Conservation (phyloP, 64 coral and sea anemone genomes). For the Anthopleura sola region DNA sequence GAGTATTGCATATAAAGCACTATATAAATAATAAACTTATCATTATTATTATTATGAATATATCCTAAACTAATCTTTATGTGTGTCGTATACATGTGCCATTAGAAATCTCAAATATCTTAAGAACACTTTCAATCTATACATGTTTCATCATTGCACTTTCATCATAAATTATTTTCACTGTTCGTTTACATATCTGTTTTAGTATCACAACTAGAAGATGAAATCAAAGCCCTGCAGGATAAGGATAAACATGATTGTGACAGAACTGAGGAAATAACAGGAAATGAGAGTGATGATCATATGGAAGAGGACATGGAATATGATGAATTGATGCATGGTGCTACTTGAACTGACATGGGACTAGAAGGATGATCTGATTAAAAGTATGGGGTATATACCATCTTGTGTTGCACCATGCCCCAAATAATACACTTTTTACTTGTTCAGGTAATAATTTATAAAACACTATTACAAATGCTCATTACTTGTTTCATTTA, state of each 20-base stretch:
- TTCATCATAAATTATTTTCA: not conserved
- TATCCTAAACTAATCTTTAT: no score
- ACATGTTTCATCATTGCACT: no score
- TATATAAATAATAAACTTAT: no score
- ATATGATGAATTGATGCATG: not conserved
- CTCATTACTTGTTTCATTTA: no score
- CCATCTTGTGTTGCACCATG: no score
- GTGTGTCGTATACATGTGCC: no score
- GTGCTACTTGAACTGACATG: not conserved
- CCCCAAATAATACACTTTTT: constrained; percentile 13
- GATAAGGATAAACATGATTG: not conserved
- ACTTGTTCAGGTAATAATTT: constrained; percentile 29
- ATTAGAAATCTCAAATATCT: no score
- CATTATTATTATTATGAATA: no score
- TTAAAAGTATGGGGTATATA: constrained; percentile 9
- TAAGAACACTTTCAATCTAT: no score
- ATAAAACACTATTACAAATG: not conserved
- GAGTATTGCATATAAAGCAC: no score
- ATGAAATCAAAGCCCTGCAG: not conserved
- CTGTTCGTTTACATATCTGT: not conserved
- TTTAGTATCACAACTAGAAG: constrained; percentile 1
- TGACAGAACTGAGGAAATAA: not conserved
- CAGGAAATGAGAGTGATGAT: not conserved
- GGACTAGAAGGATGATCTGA: not conserved
- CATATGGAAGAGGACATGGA: not conserved